Evolutionary conservation across 2,113 vertebrate species (phyloP), one percentile per base, ranked within the genome.

Genomic region (Phalacrocorax brasilianus): DNA sequence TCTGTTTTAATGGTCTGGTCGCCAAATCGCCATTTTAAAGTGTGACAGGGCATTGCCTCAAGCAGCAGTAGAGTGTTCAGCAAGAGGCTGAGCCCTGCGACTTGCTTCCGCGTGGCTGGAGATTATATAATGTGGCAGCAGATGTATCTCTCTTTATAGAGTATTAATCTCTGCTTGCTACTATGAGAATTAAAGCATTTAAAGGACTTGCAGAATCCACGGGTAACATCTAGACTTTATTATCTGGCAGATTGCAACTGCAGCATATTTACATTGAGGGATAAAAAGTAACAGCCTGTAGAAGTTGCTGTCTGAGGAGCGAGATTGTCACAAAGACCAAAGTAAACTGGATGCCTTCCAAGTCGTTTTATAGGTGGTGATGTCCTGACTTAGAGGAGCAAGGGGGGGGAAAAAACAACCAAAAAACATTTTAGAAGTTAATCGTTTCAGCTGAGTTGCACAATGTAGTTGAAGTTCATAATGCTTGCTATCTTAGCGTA

Each of bases 71-170:
- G 66, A 0, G 0, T 52, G 44, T 30, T 88, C 82, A 38, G 80
- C 70, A 27, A 28, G 75, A 80, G 75, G 44, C 79, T 81, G 89
- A 94, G 33, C 74, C 62, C 66, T 86, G 82, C 65, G 72, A 15
- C 72, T 81, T 35, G 30, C 28, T 92, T 93, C 92, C 2, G 15
- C 6, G 6, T 90, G 95, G 88, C 92, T 93, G 72, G 71, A 49
- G 68, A 83, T 97, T 97, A 95, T 83, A 73, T 97, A 97, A 97
- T 76, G 35, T 72, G 30, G 35, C 70, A 75, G 80, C 92, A 96
- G 93, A 94, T 94, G 65, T 49, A 71, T 52, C 66, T 80, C 47
- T 50, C 33, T 79, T 63, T 77, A 89, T 70, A 63, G 91, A 84
- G 47, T 74, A 81, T 85, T 55, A 76, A 92, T 85, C 83, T 91